Conservation (phyloP, 2,888 invertebrate species). For the Trissolcus japonicus region DNA sequence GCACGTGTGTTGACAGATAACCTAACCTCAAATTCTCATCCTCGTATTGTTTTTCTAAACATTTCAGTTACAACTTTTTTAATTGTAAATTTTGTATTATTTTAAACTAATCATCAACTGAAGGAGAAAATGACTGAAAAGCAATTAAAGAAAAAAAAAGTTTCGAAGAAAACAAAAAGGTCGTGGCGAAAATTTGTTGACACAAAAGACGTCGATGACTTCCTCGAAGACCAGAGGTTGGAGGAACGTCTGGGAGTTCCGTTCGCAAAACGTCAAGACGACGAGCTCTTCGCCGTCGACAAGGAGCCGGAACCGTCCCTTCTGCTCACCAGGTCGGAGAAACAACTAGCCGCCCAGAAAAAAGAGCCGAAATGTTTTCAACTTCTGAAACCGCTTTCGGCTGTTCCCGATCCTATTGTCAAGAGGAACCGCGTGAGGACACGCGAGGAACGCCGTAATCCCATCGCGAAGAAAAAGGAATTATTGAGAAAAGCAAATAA, state of each 20-base stretch:
- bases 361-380: constrained; percentile 83
- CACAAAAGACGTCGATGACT: constrained; percentile 90
- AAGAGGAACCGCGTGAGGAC: constrained; percentile 81
- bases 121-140: constrained; percentile 6
- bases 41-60: too few species aligned
- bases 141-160: constrained; percentile 75
- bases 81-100: too few species aligned
- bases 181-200: constrained; percentile 92
- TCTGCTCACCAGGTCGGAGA: constrained; percentile 76
- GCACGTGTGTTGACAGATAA: too few species aligned
- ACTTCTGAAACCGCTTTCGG: constrained; percentile 82
- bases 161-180: constrained; percentile 86
- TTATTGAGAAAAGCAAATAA: constrained; percentile 64
- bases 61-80: too few species aligned
- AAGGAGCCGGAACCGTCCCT: constrained; percentile 72
- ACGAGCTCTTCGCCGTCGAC: constrained; percentile 86
- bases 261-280: constrained; percentile 80
- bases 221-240: constrained; percentile 87
- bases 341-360: constrained; percentile 74
- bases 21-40: too few species aligned
- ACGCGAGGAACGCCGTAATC: constrained; percentile 78
- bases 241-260: constrained; percentile 87
- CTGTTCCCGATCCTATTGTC: constrained; percentile 84
- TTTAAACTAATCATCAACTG: too few species aligned
- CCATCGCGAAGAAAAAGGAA: constrained; percentile 74